phyloP scores from a whole-genome alignment of 1,140 invertebrate species.

The Triops longicaudatus region DNA sequence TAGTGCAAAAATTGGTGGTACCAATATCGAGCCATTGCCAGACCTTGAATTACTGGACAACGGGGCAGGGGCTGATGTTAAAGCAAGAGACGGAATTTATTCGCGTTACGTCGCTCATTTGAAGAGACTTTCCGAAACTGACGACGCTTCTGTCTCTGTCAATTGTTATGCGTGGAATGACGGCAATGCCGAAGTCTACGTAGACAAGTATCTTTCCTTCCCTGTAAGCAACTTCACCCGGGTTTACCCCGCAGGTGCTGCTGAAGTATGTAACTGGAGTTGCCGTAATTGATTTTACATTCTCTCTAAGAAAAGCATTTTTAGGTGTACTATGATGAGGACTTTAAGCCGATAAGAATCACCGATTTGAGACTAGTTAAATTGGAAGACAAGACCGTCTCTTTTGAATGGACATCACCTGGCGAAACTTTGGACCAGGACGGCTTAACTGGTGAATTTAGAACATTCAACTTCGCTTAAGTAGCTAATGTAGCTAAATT shows the following conservation, averaged over 20 bases:
- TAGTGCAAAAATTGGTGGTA: neutral
- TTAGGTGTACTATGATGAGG: neutral
- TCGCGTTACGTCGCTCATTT: conserved; percentile 16
- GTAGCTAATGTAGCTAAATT: neutral
- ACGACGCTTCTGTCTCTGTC: neutral
- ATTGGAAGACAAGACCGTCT: neutral
- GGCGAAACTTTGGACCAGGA: neutral
- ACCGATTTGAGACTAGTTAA: neutral
- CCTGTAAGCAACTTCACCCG: neutral
- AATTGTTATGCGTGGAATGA: neutral
- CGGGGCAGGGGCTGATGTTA: conserved; percentile 21
- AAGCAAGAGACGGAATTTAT: conserved; percentile 25
- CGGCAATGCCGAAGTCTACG: neutral
- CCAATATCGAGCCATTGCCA: neutral
- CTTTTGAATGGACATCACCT: neutral
- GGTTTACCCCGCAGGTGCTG: neutral
- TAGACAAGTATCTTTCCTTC: neutral
- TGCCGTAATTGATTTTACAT: neutral
- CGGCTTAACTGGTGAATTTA: neutral
- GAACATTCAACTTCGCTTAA: neutral
- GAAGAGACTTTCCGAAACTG: neutral
- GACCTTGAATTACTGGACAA: conserved; percentile 26
- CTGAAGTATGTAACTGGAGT: neutral
- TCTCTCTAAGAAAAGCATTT: neutral
- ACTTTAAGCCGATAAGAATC: neutral